Evolutionary conservation across 2,888 invertebrate species (phyloP).

Genomic region (Pseudococcus jackbeardsleyi): DNA sequence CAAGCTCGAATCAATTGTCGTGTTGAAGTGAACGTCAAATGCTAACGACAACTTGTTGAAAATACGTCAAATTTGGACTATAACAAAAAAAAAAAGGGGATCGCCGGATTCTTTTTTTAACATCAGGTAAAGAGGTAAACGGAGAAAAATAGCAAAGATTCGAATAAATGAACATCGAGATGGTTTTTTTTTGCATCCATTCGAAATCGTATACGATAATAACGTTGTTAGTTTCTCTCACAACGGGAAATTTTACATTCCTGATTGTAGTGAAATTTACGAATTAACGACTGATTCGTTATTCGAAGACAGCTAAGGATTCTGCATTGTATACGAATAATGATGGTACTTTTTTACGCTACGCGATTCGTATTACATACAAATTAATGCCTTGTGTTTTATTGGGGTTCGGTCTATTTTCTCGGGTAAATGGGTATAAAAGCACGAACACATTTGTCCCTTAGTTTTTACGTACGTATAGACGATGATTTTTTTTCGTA

Average conservation of each 20-base stretch:
- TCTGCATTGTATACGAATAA: not conserved
- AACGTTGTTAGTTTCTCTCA: slow-evolving; percentile 9
- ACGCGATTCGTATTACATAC: slow-evolving; percentile 4
- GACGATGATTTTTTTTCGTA: not conserved
- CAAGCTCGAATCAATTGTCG: no score
- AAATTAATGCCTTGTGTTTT: slow-evolving; percentile 24
- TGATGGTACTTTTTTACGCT: slow-evolving; percentile 29
- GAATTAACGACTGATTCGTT: slow-evolving; percentile 39
- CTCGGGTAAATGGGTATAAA: not conserved
- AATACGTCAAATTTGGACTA: not conserved
- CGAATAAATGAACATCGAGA: not conserved
- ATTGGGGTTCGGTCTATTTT: slow-evolving; percentile 5
- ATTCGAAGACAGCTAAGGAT: slow-evolving; percentile 27
- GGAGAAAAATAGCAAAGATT: not conserved
- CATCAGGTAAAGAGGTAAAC: not conserved
- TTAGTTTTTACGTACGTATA: not conserved
- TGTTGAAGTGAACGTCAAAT: not conserved
- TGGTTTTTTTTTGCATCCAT: not conserved
- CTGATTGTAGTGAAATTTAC: slow-evolving; percentile 5
- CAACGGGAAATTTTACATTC: not conserved
- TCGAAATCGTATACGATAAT: slow-evolving; percentile 14
- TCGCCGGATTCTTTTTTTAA: not conserved
- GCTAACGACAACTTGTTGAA: not conserved
- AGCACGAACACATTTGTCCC: slow-evolving; percentile 3
- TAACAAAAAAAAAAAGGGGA: not conserved